phyloP scores from a whole-genome alignment of 2,888 invertebrate species.

The Latheticus oryzae region DNA sequence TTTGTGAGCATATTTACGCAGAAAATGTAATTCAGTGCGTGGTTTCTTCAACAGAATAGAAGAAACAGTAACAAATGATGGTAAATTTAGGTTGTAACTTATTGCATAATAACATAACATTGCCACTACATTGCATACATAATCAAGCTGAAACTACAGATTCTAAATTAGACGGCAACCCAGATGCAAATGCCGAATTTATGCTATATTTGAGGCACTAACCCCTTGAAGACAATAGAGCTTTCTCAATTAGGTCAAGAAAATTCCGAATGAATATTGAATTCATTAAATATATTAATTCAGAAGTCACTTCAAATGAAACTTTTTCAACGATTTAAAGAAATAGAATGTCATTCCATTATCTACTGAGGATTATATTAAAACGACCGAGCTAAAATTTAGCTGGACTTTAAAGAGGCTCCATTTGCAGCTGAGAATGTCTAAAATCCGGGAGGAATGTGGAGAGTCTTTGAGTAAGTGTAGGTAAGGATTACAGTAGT shows the following conservation, averaged over 20 bases:
- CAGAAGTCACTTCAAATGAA: constrained; percentile 5
- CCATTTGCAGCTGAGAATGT: constrained; percentile 5
- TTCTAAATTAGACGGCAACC: constrained; percentile 37
- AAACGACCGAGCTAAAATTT: constrained; percentile 14
- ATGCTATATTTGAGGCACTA: constrained; percentile 37
- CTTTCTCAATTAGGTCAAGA: constrained; percentile 1
- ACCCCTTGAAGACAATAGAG: constrained; percentile 16
- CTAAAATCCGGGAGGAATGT: constrained; percentile 13
- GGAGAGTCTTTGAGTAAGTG: constrained; percentile 13
- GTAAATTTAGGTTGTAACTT: constrained; percentile 34
- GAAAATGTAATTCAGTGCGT: constrained; percentile 13
- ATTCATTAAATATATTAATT: constrained; percentile 23
- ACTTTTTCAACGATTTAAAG: constrained; percentile 13
- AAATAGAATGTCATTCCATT: no score
- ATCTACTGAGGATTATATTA: no score
- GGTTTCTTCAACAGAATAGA: neutral
- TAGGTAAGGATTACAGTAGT: constrained; percentile 30
- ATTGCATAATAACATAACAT: constrained; percentile 25
- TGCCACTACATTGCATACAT: constrained; percentile 34
- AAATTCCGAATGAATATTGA: constrained; percentile 13
- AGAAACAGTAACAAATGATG: neutral
- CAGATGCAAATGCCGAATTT: constrained; percentile 36
- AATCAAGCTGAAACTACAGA: constrained; percentile 33
- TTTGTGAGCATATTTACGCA: constrained; percentile 8
- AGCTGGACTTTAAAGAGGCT: constrained; percentile 11